phyloP scores from a whole-genome alignment of 2,888 invertebrate species.

The Nipponacmea schrenckii region DNA sequence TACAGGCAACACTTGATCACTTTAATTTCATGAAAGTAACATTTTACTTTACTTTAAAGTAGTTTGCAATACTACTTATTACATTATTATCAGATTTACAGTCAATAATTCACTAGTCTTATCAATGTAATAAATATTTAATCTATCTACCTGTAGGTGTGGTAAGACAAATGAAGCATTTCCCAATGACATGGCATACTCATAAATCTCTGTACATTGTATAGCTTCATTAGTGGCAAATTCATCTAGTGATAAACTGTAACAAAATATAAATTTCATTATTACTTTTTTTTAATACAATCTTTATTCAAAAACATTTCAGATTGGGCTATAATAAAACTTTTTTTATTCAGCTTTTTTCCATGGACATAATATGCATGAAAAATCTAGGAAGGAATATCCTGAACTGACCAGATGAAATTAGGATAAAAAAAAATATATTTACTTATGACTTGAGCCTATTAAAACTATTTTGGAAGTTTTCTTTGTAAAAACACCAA shows the following conservation, averaged over 20 bases:
- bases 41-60: no score
- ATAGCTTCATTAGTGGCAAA: slow-evolving; percentile 86
- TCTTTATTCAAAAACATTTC: no score
- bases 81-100: no score
- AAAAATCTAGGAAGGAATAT: no score
- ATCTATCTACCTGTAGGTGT: slow-evolving; percentile 76
- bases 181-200: slow-evolving; percentile 87
- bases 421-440: background rate
- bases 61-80: no score
- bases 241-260: slow-evolving; percentile 52
- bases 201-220: slow-evolving; percentile 94
- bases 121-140: background rate
- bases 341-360: no score
- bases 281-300: background rate
- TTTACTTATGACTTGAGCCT: slow-evolving; percentile 76
- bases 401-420: no score
- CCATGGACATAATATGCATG: no score
- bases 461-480: slow-evolving; percentile 81
- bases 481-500: slow-evolving; percentile 72
- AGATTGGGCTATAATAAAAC: no score
- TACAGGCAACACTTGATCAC: no score
- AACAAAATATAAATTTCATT: slow-evolving; percentile 6
- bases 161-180: slow-evolving; percentile 79
- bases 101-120: background rate
- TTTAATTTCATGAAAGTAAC: no score